A percentile compares a stretch with the other conserved stretches of the same genome.
phyloP scores from a whole-genome alignment of 2,888 invertebrate species.

The Drosophila kambysellisi region DNA sequence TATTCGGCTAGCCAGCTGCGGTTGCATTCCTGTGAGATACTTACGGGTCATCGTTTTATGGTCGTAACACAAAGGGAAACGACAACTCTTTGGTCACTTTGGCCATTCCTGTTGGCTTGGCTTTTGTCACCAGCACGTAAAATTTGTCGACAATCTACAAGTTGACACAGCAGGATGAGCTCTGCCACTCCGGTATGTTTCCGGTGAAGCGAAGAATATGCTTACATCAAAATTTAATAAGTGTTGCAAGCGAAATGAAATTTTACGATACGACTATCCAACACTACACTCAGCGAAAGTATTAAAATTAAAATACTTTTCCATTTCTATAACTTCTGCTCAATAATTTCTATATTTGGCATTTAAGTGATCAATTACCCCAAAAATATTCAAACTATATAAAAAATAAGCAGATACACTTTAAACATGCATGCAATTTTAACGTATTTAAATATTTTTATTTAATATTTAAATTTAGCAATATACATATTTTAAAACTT shows the following conservation, averaged over 20 bases:
- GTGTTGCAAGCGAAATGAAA: slow-evolving; percentile 38
- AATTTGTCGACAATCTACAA: slow-evolving; percentile 40
- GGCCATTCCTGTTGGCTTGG: slow-evolving; percentile 34
- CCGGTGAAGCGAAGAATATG: not conserved
- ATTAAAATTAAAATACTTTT: not conserved
- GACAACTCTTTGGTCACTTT: slow-evolving; percentile 51
- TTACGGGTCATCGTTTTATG: slow-evolving; percentile 78
- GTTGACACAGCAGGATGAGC: not conserved
- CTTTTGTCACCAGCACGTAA: slow-evolving; percentile 47
- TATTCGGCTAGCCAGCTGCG: slow-evolving; percentile 28
- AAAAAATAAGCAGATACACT: too few relatives aligned
- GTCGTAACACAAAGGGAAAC: slow-evolving; percentile 36
- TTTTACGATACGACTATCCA: not conserved
- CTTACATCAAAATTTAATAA: slow-evolving; percentile 39
- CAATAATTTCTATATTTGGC: not conserved
- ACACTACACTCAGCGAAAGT: not conserved
- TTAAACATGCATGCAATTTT: too few relatives aligned
- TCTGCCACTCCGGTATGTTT: not conserved
- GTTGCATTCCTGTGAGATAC: slow-evolving; percentile 60
- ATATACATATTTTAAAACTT: not conserved
- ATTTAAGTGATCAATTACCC: not conserved
- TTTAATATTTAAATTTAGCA: not conserved
- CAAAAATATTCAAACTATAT: not conserved
- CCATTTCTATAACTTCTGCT: not conserved
- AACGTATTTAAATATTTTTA: too few relatives aligned